Conservation (phyloP, 2,888 invertebrate genomes). For the Scaptomyza cyrtandrae region DNA sequence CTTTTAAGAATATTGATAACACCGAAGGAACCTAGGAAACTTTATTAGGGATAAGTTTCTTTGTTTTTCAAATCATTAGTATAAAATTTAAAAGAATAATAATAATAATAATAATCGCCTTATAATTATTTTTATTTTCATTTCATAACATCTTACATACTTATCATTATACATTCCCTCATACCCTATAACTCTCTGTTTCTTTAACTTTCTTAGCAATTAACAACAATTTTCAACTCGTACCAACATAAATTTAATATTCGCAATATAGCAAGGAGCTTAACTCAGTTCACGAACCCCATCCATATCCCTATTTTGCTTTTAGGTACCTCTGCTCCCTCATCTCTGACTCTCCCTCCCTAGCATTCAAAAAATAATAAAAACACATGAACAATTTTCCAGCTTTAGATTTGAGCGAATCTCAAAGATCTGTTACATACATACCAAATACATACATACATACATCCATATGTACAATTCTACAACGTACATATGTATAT, state of each 20-base stretch:
- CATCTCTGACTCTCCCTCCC: too few relatives aligned
- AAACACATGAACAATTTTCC: conserved; percentile 47
- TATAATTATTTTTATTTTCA: too few relatives aligned
- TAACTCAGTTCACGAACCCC: background rate
- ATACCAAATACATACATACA: conserved; percentile 6
- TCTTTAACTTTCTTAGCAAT: conserved; percentile 26
- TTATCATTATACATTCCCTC: background rate
- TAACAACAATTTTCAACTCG: conserved; percentile 33
- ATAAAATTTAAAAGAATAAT: too few relatives aligned
- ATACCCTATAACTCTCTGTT: background rate
- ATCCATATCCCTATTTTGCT: background rate
- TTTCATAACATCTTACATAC: too few relatives aligned
- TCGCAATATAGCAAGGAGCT: conserved; percentile 18
- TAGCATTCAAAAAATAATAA: conserved; percentile 31
- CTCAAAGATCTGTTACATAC: conserved; percentile 14
- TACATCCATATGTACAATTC: conserved; percentile 2
- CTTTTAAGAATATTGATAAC: too few relatives aligned
- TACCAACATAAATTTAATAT: conserved; percentile 30
- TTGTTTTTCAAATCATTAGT: too few relatives aligned
- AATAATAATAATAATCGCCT: too few relatives aligned
- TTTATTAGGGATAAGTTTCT: too few relatives aligned
- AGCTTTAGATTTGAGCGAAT: conserved; percentile 22
- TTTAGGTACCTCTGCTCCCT: background rate
- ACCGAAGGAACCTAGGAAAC: background rate
- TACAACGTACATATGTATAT: conserved; percentile 25